Evolutionary conservation across 2,797 vertebrate species (phyloP).

Genomic region (Myotis planiceps): DNA sequence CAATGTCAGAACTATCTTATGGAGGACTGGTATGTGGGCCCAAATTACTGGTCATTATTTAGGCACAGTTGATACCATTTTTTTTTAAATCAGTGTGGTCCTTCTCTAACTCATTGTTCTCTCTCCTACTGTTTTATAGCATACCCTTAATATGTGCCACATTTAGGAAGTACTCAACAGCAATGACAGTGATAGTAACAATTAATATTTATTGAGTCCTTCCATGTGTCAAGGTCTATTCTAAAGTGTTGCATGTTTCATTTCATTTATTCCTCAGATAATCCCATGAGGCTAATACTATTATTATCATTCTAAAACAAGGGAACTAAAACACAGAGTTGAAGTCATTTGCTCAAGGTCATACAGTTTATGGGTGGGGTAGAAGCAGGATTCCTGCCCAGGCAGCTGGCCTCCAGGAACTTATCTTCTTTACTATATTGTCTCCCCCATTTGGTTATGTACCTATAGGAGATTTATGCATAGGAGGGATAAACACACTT

Average conservation of each 20-base stretch:
- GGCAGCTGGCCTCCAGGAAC: not conserved
- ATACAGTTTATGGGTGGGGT: not conserved
- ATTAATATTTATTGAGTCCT: not conserved
- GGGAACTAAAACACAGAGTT: not conserved
- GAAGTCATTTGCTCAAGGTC: not conserved
- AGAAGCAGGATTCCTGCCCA: not conserved
- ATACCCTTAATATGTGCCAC: not conserved
- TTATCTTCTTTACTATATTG: not conserved
- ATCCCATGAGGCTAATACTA: not conserved
- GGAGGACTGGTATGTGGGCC: not conserved
- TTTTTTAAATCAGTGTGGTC: not conserved
- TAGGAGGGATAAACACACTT: not conserved
- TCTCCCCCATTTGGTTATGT: not conserved
- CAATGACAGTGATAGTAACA: not conserved
- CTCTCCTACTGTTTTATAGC: not conserved
- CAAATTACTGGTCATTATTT: not conserved
- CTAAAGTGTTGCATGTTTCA: not conserved
- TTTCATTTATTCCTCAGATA: not conserved
- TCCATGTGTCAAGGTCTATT: not conserved
- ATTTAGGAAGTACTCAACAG: not conserved
- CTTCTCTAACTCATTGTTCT: not conserved
- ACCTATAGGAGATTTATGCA: not conserved
- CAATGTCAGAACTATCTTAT: not conserved
- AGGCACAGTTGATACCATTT: not conserved
- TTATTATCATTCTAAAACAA: slow-evolving; percentile 4